These are phyloP conservation scores for Coilia nasus DNA, from an alignment of 2,797 vertebrate species.

Conservation along the genomic window DNA sequence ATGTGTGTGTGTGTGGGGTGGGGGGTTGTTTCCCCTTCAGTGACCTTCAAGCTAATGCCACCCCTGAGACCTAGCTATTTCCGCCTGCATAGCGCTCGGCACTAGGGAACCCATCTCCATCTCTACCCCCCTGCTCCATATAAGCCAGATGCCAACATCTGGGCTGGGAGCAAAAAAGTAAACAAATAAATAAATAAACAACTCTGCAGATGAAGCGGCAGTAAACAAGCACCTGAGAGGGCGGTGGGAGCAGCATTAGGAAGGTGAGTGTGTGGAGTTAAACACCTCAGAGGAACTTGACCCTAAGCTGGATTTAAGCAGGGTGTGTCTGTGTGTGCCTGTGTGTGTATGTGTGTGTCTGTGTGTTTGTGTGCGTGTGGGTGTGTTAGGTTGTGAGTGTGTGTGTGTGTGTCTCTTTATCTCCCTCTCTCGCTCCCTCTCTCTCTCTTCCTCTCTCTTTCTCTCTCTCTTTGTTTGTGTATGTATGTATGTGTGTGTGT, in stretches of 20 bases:
- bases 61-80: background rate
- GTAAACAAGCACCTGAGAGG: background rate
- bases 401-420: too few species aligned
- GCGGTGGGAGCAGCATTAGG: background rate
- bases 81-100: background rate
- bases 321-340: background rate
- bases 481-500: background rate
- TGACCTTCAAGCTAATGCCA: slow-evolving; percentile 13
- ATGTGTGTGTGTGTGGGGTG: background rate
- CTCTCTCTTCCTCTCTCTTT: too few species aligned
- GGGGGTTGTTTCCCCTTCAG: background rate
- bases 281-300: background rate
- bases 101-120: background rate
- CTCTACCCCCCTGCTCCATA: background rate
- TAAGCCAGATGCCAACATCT: background rate
- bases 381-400: background rate
- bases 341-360: background rate
- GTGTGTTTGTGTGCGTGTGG: background rate
- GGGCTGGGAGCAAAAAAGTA: background rate
- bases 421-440: too few species aligned
- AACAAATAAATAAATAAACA: background rate
- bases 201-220: background rate
- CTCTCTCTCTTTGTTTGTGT: too few species aligned
- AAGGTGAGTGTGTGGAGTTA: background rate
- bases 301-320: background rate